Evolutionary conservation across 2,113 vertebrate genomes (phyloP).

Genomic region (Percina caprodes): DNA sequence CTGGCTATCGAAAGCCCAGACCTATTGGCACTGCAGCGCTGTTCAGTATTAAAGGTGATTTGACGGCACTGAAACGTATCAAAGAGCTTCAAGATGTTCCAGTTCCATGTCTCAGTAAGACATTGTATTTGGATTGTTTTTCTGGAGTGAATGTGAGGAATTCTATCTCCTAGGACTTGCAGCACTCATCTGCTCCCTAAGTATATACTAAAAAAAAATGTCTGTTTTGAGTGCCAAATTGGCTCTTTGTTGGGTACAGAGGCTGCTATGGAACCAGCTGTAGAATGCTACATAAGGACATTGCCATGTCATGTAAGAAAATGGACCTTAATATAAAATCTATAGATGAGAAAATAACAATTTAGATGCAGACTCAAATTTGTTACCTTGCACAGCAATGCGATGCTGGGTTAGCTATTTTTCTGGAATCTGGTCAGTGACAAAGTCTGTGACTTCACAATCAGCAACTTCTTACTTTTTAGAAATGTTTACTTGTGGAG

Average conservation of each 20-base stretch:
- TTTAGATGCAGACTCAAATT: neutral
- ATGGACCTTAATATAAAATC: neutral
- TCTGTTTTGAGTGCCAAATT: neutral
- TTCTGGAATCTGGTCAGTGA: neutral
- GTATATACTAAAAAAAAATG: neutral
- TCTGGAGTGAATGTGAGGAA: constrained; percentile 13
- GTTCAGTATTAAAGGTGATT: constrained; percentile 30
- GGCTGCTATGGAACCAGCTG: neutral
- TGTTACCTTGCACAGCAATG: neutral
- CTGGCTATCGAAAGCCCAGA: constrained; percentile 14
- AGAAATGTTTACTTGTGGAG: neutral
- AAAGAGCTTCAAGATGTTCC: constrained; percentile 53
- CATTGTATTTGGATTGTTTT: constrained; percentile 14
- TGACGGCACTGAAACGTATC: constrained; percentile 36
- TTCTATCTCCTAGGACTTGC: neutral
- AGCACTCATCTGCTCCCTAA: neutral
- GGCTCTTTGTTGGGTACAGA: neutral
- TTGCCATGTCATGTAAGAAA: constrained; percentile 12
- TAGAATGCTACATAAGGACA: neutral
- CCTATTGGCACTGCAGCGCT: constrained; percentile 4
- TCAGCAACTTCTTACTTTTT: neutral
- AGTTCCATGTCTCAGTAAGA: neutral
- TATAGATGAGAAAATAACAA: constrained; percentile 3
- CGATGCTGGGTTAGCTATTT: neutral
- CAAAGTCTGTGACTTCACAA: neutral